Evolutionary conservation across 2,888 invertebrate species (phyloP).

Genomic region (Meganola albula): DNA sequence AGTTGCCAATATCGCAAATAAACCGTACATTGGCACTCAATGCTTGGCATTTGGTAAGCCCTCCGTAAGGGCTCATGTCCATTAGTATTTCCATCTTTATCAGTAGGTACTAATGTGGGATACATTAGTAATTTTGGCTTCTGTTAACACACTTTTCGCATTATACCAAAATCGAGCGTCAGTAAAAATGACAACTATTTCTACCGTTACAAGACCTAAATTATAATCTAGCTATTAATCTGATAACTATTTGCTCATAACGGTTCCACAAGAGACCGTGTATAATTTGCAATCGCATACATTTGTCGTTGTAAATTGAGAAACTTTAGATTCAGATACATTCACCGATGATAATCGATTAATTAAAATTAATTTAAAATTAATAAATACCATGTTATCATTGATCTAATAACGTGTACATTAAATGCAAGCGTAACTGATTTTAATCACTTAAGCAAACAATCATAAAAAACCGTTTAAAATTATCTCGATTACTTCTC

Average conservation of each 20-base stretch:
- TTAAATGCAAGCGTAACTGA: too few relatives aligned
- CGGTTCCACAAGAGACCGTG: not conserved
- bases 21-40: constrained; percentile 66
- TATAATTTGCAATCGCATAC: not conserved
- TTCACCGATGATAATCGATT: too few relatives aligned
- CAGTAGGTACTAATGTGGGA: too few relatives aligned
- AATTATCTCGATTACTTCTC: too few relatives aligned
- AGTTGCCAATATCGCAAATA: constrained; percentile 76
- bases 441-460: too few relatives aligned
- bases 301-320: not conserved
- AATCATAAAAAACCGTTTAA: too few relatives aligned
- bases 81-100: constrained; percentile 44
- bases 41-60: constrained; percentile 58
- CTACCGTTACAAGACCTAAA: constrained; percentile 20
- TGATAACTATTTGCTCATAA: constrained; percentile 15
- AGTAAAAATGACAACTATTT: constrained; percentile 23
- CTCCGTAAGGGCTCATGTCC: constrained; percentile 50
- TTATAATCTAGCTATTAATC: constrained; percentile 17
- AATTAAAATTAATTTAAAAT: too few relatives aligned
- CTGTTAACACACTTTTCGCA: constrained; percentile 31
- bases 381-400: too few relatives aligned
- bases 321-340: too few relatives aligned
- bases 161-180: constrained; percentile 32
- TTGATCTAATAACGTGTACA: too few relatives aligned
- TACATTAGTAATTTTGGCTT: too few relatives aligned